Base-by-base conservation (phyloP, 2,797 vertebrate species). In the Rhinophrynus dorsalis region DNA sequence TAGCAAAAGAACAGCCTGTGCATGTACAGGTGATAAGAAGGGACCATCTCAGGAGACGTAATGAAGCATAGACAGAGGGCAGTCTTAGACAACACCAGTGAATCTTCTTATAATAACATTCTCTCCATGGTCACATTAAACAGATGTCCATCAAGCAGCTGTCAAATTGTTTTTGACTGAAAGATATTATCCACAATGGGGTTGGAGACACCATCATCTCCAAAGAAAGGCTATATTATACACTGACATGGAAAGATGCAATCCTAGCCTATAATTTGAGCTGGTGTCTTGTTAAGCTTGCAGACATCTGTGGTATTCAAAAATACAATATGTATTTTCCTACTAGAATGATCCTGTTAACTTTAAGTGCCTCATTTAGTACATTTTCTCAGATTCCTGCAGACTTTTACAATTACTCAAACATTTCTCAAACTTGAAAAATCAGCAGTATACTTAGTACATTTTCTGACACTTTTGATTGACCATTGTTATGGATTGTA, bases 131-230 rank as follows among this genome's bases (percentile, higher is more conserved):
- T 62, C 58, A 37, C 55, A 62, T 70, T 44, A 40, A 68, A 21
- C 56, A 45, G 35, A 61, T 62, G 67, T 55, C 57, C 67, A 54
- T 58, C 37, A 52, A 35, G 17, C 67, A 61, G 27, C 67, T 69
- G 67, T 40, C 20, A 18, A 54, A 47, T 61, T 64, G 63, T 40
- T 57, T 56, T 57, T 48, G 68, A 63, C n/a, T 29, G 67, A 61
- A 68, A 52, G 24, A 58, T 52, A 59, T 68, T 29, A 68, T 32
- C 21, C 24, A 7, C 35, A 24, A 15, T 50, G 51, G 21, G 24
- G 20, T 37, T 23, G 30, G 50, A 63, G 35, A 8, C 33, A 35
- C 30, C 12, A 20, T 52, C 27, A 12, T 32, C n/a, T 32, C 0
- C 24, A 32, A 29, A 55, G 50, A 63, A 18, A n/a, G 52, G 24